Evolutionary conservation across 2,888 invertebrate species (phyloP), one percentile per base, ranked within the genome.

Genomic region (Apoderus coryli): DNA sequence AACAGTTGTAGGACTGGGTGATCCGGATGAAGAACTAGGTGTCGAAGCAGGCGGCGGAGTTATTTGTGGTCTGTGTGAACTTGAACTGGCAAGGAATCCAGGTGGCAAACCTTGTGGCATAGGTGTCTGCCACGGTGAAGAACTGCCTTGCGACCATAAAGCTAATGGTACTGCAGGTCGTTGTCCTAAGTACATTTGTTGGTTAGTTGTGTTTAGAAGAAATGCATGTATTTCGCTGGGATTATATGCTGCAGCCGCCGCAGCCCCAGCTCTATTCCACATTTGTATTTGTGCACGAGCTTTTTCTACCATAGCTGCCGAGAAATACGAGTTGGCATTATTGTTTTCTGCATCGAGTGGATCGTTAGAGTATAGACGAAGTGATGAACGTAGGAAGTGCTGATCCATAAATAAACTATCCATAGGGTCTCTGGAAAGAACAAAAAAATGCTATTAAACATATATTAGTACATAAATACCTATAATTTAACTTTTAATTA

Each of bases 341-440:
- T 58, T 58, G 44, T 58, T 57, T 38, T 60, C 62, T 11, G 61
- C 63, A 47, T 57, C 69, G 49, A 57, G 60, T 27, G 63, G 57
- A 42, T 68, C 67, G 31, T 72, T 69, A 4, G 75, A 57, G 49
- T 67, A 69, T 4, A 69, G 61, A 14, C 69, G 58, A 22, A 64
- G 50, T 3, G 69, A 63, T 3, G 67, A 65, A 22, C 71, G 69
- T 9, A 79, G 63, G 47, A 79, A 64, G 49, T 78, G 78, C 50
- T 80, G 79, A 49, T 80, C 79, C 67, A 78, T 75, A 53, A 80
- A 63, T 62, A 81, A 70, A 46, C 72, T 61, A 58, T 81, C 81
- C 75, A 81, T 78, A 22, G 79, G 79, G 51, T 82, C 81, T 60
- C 60, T 60, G 56, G 14, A 58, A 59, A 44, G 37, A 51, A 41